Conservation (phyloP, 2,113 vertebrate species). For the Stegostoma tigrinum region DNA sequence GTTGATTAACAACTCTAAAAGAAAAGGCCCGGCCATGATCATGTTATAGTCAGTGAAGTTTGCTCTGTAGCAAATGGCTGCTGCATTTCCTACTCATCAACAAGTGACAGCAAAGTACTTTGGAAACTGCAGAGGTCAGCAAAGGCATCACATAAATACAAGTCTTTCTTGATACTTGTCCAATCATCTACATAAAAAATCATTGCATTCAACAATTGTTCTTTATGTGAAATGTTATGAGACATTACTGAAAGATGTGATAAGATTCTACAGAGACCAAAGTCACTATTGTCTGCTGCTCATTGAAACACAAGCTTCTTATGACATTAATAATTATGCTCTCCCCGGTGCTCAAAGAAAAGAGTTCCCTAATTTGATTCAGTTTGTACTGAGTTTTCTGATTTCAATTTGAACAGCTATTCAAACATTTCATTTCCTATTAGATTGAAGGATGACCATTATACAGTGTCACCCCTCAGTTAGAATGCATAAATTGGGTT, state of each 20-base stretch:
- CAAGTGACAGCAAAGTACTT: not conserved
- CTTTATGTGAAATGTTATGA: not conserved
- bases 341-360: not conserved
- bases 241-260: not conserved
- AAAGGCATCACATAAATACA: not conserved
- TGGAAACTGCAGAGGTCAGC: not conserved
- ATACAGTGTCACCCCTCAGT: not conserved
- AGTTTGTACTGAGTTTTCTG: not conserved
- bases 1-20: not conserved
- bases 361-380: not conserved
- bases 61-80: not conserved
- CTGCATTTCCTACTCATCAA: not conserved
- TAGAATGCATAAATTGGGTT: not conserved
- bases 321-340: not conserved
- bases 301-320: not conserved
- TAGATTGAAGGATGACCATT: not conserved
- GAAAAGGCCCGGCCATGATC: not conserved
- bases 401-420: not conserved
- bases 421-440: not conserved
- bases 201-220: not conserved
- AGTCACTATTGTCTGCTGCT: not conserved
- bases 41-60: not conserved
- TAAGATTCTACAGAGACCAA: not conserved
- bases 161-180: not conserved
- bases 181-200: not conserved